Evolutionary conservation across 2,888 invertebrate genomes (phyloP).

Genomic region (Pediacus dermestoides): DNA sequence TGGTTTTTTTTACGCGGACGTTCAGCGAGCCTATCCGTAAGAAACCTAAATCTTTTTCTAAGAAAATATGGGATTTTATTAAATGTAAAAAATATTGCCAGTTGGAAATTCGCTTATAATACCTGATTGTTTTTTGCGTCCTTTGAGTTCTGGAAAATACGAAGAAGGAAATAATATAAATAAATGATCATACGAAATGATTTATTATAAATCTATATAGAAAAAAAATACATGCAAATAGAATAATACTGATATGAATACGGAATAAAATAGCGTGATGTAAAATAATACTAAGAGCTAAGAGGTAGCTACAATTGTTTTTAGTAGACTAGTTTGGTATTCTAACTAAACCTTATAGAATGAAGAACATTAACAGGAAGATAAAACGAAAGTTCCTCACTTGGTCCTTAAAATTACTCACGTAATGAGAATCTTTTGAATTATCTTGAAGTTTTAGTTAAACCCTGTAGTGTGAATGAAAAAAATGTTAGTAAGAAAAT

Average conservation of each 20-base stretch:
- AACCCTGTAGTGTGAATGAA: too few relatives aligned
- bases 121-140: slow-evolving; percentile 71
- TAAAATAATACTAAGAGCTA: too few relatives aligned
- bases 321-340: too few relatives aligned
- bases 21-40: slow-evolving; percentile 89
- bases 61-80: slow-evolving; percentile 31
- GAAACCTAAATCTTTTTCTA: slow-evolving; percentile 87
- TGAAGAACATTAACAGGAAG: too few relatives aligned
- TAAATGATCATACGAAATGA: slow-evolving; percentile 1
- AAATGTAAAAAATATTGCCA: slow-evolving; percentile 10
- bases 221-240: slow-evolving; percentile 12
- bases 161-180: slow-evolving; percentile 17
- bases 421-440: too few relatives aligned
- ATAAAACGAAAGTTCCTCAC: too few relatives aligned
- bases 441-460: too few relatives aligned
- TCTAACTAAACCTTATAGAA: too few relatives aligned
- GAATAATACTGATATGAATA: slow-evolving; percentile 2
- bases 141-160: slow-evolving; percentile 65
- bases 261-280: slow-evolving; percentile 14
- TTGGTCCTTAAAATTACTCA: too few relatives aligned
- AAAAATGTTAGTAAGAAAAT: too few relatives aligned
- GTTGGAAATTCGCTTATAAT: slow-evolving; percentile 26
- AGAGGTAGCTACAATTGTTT: too few relatives aligned
- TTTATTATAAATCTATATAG: slow-evolving; percentile 8
- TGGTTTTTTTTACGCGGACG: slow-evolving; percentile 88